These are phyloP conservation scores for Peromyscus eremicus DNA, from an alignment of 2,797 vertebrate genomes.

Conservation along the genomic window DNA sequence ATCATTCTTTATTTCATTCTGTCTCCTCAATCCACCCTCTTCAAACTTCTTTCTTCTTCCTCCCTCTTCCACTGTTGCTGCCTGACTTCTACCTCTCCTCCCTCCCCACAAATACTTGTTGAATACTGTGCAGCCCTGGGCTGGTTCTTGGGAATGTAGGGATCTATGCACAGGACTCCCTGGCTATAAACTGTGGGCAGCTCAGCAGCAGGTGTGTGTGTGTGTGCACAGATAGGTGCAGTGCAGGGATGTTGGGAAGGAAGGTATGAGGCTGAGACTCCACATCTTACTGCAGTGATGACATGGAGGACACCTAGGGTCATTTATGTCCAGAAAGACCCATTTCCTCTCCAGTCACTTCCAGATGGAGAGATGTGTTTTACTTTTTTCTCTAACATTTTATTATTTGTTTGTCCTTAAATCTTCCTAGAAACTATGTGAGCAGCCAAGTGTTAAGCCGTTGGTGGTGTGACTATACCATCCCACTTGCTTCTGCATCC, in stretches of 20 bases:
- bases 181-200: rapidly evolving
- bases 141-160: background rate
- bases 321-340: background rate
- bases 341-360: background rate
- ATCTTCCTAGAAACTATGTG: background rate
- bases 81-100: too few relatives aligned
- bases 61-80: background rate
- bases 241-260: background rate
- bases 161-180: rapidly evolving
- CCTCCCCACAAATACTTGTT: background rate
- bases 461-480: rapidly evolving
- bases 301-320: too few relatives aligned
- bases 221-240: background rate
- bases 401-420: background rate
- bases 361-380: background rate
- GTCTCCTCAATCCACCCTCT: background rate
- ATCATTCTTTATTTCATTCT: too few relatives aligned
- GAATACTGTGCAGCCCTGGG: background rate
- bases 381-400: background rate
- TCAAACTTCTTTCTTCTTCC: background rate
- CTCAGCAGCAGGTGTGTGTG: background rate
- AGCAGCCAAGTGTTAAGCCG: background rate
- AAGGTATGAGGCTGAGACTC: too few relatives aligned
- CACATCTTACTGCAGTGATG: background rate
- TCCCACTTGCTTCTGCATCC: background rate